phyloP scores from a whole-genome alignment of 2,888 invertebrate genomes.

The Drosophila anomelani region DNA sequence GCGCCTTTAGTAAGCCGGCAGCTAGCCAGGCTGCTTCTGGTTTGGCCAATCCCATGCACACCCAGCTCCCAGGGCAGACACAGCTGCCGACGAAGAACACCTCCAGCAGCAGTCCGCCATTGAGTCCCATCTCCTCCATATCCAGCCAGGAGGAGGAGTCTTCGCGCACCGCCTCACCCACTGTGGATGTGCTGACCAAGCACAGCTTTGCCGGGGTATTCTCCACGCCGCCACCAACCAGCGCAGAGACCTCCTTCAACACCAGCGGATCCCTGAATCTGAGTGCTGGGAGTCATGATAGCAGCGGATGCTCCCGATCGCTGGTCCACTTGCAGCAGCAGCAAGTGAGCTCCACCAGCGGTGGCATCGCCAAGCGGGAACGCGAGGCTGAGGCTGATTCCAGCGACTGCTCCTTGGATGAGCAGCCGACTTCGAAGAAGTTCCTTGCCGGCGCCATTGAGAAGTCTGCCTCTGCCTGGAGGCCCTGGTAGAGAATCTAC shows the following conservation, averaged over 20 bases:
- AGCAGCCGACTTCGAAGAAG: conserved; percentile 76
- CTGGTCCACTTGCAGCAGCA: conserved; percentile 81
- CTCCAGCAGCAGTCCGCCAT: conserved; percentile 87
- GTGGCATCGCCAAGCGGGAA: conserved; percentile 54
- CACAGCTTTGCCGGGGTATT: conserved; percentile 81
- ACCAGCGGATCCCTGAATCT: conserved; percentile 70
- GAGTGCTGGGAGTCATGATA: conserved; percentile 82
- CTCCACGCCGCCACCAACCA: conserved; percentile 87
- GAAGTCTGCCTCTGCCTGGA: conserved; percentile 86
- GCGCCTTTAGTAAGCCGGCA: conserved; percentile 85
- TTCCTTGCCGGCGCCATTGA: conserved; percentile 65
- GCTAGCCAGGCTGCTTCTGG: neutral
- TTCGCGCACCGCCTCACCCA: conserved; percentile 83
- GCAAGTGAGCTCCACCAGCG: conserved; percentile 81
- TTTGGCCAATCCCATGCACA: conserved; percentile 13
- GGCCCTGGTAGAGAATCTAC: conserved; percentile 85
- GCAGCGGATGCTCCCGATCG: conserved; percentile 79
- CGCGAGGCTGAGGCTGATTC: conserved; percentile 66
- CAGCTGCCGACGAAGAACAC: conserved; percentile 45
- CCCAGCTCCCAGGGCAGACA: conserved; percentile 27
- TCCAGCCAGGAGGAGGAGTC: conserved; percentile 89
- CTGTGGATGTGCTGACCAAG: conserved; percentile 64
- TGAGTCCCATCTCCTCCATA: conserved; percentile 90
- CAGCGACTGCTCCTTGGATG: conserved; percentile 76
- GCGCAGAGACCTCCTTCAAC: conserved; percentile 86